phyloP scores from a whole-genome alignment of 2,888 invertebrate species.

The Cantharis rustica region DNA sequence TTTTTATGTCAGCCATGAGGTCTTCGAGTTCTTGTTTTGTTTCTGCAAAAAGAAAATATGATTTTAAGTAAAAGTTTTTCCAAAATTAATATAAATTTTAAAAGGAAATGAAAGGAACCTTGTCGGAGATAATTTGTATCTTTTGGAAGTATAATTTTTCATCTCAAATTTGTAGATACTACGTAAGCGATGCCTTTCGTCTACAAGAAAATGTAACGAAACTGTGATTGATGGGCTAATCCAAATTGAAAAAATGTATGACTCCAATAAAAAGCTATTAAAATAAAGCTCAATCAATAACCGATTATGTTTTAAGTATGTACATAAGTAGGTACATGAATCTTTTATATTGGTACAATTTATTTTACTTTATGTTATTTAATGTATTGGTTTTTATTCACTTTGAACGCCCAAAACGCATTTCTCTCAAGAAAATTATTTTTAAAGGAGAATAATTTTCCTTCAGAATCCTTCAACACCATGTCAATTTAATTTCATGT shows the following conservation, averaged over 20 bases:
- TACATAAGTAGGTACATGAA: not conserved
- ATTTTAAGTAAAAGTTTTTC: not conserved
- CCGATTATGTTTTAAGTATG: not conserved
- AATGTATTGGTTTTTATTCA: no score
- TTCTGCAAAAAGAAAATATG: conserved; percentile 70
- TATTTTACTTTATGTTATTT: not conserved
- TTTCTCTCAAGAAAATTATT: no score
- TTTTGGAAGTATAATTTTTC: not conserved
- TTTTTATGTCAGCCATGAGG: conserved; percentile 99
- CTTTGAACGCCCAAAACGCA: no score
- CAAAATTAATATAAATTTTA: no score
- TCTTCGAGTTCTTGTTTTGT: conserved; percentile 99
- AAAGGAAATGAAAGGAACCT: not conserved
- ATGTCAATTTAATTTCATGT: no score
- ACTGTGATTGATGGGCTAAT: not conserved
- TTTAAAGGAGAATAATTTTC: no score
- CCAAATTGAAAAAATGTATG: not conserved
- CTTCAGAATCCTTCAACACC: no score
- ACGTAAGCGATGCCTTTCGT: not conserved
- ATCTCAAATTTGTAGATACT: not conserved
- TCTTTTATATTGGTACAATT: not conserved
- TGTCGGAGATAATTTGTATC: no score
- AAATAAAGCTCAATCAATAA: not conserved
- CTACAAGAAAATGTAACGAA: not conserved
- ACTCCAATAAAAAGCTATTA: not conserved